Percentiles rank a stretch among this genome's conserved stretches.
phyloP scores from a whole-genome alignment of 2,888 invertebrate genomes.

The Cataglyphis altisquamis region DNA sequence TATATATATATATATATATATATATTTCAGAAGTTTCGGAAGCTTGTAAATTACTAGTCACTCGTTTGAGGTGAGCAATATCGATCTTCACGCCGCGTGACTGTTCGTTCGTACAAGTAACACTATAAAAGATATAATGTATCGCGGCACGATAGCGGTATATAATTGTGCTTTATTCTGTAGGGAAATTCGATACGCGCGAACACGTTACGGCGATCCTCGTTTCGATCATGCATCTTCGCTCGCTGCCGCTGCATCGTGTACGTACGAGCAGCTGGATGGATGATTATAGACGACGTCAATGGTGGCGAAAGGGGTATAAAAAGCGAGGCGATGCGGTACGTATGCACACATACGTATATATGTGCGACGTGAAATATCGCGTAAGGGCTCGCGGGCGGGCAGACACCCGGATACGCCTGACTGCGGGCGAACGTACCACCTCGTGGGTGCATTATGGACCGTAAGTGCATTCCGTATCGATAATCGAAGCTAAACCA shows the following conservation, averaged over 20 bases:
- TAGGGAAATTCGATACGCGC: constrained; percentile 2
- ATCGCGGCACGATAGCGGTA: constrained; percentile 5
- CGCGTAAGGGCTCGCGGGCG: neutral
- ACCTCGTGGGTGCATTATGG: constrained; percentile 55
- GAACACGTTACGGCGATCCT: neutral
- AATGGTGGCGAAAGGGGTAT: constrained; percentile 7
- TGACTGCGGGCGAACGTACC: constrained; percentile 29
- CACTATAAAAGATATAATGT: neutral
- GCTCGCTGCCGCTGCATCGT: neutral
- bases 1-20: too few relatives aligned
- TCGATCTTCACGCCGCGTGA: neutral
- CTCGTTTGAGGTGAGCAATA: neutral
- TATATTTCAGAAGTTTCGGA: neutral
- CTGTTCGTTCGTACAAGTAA: neutral
- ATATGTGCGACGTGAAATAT: neutral
- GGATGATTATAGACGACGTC: constrained; percentile 4
- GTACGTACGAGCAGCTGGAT: neutral
- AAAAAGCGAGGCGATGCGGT: constrained; percentile 1
- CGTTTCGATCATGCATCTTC: neutral
- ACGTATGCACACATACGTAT: neutral
- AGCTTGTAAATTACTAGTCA: neutral
- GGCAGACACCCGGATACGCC: constrained; percentile 33
- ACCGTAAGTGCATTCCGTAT: constrained; percentile 63
- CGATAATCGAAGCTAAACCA: constrained; percentile 69
- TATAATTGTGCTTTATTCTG: constrained; percentile 7